Conservation (phyloP, 2,888 invertebrate genomes). For the Dromius quadrimaculatus region DNA sequence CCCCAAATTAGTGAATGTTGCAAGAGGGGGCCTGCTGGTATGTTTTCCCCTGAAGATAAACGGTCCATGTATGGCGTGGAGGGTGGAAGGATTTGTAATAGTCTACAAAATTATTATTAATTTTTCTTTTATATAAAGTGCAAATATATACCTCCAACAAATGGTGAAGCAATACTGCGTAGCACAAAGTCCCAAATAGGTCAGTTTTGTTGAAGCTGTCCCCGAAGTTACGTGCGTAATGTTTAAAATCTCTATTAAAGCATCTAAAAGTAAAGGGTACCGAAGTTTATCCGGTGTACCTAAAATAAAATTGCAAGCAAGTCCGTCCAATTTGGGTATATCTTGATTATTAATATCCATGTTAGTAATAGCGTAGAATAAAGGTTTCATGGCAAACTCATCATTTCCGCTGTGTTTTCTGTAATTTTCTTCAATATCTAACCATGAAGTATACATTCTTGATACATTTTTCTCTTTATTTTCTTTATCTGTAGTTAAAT, state of each 20-base stretch:
- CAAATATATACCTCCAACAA: conserved; percentile 77
- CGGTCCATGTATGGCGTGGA: conserved; percentile 89
- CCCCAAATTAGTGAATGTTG: conserved; percentile 92
- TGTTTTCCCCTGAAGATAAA: conserved; percentile 75
- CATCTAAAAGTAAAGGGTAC: conserved; percentile 88
- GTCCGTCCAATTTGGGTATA: conserved; percentile 90
- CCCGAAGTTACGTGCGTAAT: conserved; percentile 78
- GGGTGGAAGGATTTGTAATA: conserved; percentile 89
- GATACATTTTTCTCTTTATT: conserved; percentile 71
- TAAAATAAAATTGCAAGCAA: conserved; percentile 93
- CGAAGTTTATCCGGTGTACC: conserved; percentile 92
- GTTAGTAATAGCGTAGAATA: conserved; percentile 90
- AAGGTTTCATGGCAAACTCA: conserved; percentile 82
- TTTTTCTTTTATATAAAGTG: conserved; percentile 19
- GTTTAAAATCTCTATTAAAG: conserved; percentile 84
- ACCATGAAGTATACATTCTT: conserved; percentile 78
- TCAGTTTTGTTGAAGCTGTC: conserved; percentile 63
- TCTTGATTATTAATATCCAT: conserved; percentile 82
- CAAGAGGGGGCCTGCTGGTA: conserved; percentile 77
- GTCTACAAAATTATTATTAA: conserved; percentile 66
- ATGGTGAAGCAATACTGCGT: conserved; percentile 93
- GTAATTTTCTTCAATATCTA: conserved; percentile 82
- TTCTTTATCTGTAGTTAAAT: conserved; percentile 71
- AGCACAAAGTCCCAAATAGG: conserved; percentile 79
- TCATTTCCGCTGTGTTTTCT: conserved; percentile 74